Conservation (phyloP, 2,113 vertebrate species). For the Crotophaga sulcirostris region DNA sequence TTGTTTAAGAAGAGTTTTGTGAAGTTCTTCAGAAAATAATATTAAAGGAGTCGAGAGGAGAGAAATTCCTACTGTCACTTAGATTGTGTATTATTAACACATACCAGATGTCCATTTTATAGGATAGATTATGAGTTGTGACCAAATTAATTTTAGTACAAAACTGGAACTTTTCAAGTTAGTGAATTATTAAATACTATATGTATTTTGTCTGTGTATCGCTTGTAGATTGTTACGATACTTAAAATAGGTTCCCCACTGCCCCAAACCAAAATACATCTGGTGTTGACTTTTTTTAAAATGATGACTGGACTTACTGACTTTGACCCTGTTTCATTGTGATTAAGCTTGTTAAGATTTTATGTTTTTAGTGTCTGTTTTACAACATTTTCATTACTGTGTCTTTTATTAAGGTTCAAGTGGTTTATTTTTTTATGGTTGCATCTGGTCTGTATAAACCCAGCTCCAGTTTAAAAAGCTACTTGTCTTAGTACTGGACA, state of each 20-base stretch:
- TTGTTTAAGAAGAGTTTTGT: not conserved
- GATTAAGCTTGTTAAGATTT: conserved; percentile 62
- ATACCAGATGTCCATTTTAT: not conserved
- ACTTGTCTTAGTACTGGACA: not conserved
- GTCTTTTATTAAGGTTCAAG: conserved; percentile 69
- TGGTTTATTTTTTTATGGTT: conserved; percentile 61
- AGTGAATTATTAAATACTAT: not conserved
- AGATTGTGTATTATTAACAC: not conserved
- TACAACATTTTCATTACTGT: conserved; percentile 56
- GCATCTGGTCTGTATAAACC: conserved; percentile 59
- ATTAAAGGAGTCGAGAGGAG: not conserved
- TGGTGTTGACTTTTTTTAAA: conserved; percentile 35
- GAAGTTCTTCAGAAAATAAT: not conserved
- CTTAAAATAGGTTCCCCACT: not conserved
- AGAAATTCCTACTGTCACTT: not conserved
- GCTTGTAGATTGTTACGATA: not conserved
- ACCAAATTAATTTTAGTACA: not conserved
- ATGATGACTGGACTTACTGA: not conserved
- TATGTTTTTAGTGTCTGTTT: conserved; percentile 65
- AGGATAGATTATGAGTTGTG: not conserved
- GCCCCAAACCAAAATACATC: conserved; percentile 1
- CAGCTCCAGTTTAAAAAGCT: conserved; percentile 20
- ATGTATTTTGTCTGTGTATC: not conserved
- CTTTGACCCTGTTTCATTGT: conserved; percentile 53
- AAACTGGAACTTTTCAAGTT: not conserved